Base-by-base conservation (phyloP, 2,797 vertebrate genomes). In the Petrocephalus sullivani region DNA sequence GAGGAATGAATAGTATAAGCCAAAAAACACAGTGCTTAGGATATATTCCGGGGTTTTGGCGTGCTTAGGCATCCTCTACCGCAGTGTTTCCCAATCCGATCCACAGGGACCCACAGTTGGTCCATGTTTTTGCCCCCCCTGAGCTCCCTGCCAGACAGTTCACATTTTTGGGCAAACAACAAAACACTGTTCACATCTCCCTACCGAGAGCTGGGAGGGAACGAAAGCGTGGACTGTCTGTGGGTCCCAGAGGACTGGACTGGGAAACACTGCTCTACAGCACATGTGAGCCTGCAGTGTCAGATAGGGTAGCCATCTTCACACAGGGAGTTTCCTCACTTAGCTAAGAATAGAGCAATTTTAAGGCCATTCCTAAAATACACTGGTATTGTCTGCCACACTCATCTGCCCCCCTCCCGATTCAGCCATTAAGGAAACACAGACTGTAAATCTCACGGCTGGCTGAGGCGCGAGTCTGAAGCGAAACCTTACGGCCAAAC, bases 301-400 rank as follows among this genome's bases (percentile, higher is more conserved):
- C 81, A 83, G 49, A 83, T 1, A 7, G 49, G 41, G n/a, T 10
- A 83, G 41, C 49, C 46, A 23, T 51, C 81, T 23, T 51, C 81
- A 53, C 46, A 21, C 46, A 28, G 82, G 51, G 46, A 49, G 82
- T 7, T 84, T 84, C 82, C 49, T 23, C 82, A 84, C 82, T 83
- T 53, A 83, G 49, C 49, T 84, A 84, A 84, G 82, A 56, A 84
- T 84, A 84, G 51, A 84, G 82, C 4, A 12, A 84, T 12, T 53
- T 84, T 84, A 56, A 84, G n/a, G 21, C 21, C 4, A 28, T 86
- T 58, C 84, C 84, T 37, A 86, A 60, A 86, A 86, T 58, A 60
- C 9, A n/a, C 33, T n/a, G 14, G 23, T 37, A 54, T 58, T 86
- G 56, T 86, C 84, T 86, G 19, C 84, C 7, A 86, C 28, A 28